Conservation (phyloP, 2,113 vertebrate genomes). For the Malaclemys terrapin region DNA sequence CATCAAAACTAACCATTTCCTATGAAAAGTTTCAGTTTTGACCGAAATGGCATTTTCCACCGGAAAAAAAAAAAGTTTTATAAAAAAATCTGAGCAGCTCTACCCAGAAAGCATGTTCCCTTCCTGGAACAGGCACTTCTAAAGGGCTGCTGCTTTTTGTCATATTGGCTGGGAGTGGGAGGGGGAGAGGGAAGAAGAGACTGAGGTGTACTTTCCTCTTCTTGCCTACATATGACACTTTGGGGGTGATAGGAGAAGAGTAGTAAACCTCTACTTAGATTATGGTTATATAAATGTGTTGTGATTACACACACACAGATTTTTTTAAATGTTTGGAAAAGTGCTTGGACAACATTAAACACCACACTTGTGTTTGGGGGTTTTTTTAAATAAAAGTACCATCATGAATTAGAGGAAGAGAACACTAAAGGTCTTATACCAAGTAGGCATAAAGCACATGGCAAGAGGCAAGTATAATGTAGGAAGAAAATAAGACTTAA, state of each 20-base stretch:
- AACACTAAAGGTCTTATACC: not conserved
- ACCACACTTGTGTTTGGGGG: not conserved
- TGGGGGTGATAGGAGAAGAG: not conserved
- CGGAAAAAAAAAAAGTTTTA: no score
- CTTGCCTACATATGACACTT: not conserved
- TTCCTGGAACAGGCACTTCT: not conserved
- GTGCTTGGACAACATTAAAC: not conserved
- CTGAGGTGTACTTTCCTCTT: not conserved
- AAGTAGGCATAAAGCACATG: not conserved
- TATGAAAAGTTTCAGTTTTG: no score
- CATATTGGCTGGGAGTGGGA: not conserved
- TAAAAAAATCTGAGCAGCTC: no score
- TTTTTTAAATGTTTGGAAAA: not conserved
- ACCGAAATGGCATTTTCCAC: no score
- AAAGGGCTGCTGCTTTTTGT: not conserved
- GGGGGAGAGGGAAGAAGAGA: not conserved
- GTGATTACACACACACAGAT: not conserved
- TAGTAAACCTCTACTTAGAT: not conserved
- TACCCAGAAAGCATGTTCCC: not conserved
- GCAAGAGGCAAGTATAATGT: not conserved
- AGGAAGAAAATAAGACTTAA: not conserved
- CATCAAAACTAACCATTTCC: no score
- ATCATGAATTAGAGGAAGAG: not conserved
- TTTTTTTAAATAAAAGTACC: not conserved
- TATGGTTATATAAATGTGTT: not conserved